Evolutionary conservation across 2,797 vertebrate genomes (phyloP).

Genomic region (Pseudomugil tenellus): DNA sequence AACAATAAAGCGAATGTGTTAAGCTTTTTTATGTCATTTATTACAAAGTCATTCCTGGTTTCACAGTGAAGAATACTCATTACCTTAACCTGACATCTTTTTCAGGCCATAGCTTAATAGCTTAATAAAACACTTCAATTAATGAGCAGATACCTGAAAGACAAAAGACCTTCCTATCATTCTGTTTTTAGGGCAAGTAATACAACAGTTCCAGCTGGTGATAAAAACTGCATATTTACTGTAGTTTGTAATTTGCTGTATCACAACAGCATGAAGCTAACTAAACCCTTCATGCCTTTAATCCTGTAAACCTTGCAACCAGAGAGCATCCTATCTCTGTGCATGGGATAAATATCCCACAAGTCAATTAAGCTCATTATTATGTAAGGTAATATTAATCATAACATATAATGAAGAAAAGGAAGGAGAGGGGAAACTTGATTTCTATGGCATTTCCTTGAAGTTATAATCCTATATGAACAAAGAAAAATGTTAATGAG

Average conservation of each 20-base stretch:
- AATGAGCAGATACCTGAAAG: neutral
- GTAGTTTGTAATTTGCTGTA: constrained; percentile 10
- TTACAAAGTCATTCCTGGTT: neutral
- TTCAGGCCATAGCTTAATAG: neutral
- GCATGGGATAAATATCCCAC: constrained; percentile 20
- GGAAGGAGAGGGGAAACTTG: neutral
- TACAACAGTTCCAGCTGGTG: neutral
- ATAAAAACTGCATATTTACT: neutral
- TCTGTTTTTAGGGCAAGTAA: neutral
- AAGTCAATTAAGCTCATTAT: neutral
- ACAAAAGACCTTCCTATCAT: neutral
- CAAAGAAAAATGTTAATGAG: constrained; percentile 34
- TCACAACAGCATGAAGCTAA: constrained; percentile 11
- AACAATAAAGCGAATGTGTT: neutral
- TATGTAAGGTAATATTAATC: neutral
- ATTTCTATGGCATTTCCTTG: constrained; percentile 27
- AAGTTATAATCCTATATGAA: constrained; percentile 20
- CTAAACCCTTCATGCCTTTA: constrained; percentile 8
- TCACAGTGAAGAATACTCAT: neutral
- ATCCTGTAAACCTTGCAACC: constrained; percentile 9
- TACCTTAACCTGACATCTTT: neutral
- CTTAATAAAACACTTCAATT: neutral
- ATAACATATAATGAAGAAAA: neutral
- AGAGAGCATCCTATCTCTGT: neutral
- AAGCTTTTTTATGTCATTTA: neutral